Conservation (phyloP, 2,888 invertebrate species). For the Hirtodrosophila histrioides region DNA sequence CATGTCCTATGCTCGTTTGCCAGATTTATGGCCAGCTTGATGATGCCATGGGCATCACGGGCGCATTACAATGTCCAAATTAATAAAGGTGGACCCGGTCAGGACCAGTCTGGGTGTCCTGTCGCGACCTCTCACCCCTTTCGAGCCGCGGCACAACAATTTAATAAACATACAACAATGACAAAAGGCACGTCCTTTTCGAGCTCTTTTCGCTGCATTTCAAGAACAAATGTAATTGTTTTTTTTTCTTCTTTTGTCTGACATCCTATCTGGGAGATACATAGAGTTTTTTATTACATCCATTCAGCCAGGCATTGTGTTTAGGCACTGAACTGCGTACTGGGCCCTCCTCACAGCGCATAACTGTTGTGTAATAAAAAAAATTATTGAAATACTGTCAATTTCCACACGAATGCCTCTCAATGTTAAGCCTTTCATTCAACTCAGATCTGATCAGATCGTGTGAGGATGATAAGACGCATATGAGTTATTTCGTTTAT, state of each 20-base stretch:
- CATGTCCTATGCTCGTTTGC: constrained; percentile 34
- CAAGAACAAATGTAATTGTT: constrained; percentile 65
- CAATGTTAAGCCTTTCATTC: constrained; percentile 37
- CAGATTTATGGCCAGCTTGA: constrained; percentile 73
- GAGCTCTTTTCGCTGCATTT: constrained; percentile 61
- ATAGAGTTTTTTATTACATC: constrained; percentile 7
- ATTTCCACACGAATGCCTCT: constrained; percentile 65
- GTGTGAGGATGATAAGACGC: constrained; percentile 39
- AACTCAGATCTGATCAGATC: constrained; percentile 30
- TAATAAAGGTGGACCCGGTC: constrained; percentile 69
- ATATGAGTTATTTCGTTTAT: constrained; percentile 33
- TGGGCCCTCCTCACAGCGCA: constrained; percentile 24
- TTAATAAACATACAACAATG: constrained; percentile 68
- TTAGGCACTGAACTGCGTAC: constrained; percentile 50
- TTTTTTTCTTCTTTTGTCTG: constrained; percentile 22
- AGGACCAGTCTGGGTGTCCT: constrained; percentile 13
- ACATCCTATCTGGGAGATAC: constrained; percentile 30
- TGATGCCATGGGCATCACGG: constrained; percentile 37
- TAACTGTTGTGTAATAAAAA: constrained; percentile 54
- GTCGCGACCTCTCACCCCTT: constrained; percentile 56
- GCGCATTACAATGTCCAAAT: constrained; percentile 66
- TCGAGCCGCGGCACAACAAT: constrained; percentile 53
- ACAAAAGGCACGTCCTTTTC: constrained; percentile 7
- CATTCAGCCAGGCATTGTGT: constrained; percentile 37
- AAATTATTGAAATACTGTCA: constrained; percentile 66